A percentile compares a stretch with the other conserved stretches of the same genome.
phyloP scores from a whole-genome alignment of 2,888 invertebrate genomes.

The Stenodema calcarata region DNA sequence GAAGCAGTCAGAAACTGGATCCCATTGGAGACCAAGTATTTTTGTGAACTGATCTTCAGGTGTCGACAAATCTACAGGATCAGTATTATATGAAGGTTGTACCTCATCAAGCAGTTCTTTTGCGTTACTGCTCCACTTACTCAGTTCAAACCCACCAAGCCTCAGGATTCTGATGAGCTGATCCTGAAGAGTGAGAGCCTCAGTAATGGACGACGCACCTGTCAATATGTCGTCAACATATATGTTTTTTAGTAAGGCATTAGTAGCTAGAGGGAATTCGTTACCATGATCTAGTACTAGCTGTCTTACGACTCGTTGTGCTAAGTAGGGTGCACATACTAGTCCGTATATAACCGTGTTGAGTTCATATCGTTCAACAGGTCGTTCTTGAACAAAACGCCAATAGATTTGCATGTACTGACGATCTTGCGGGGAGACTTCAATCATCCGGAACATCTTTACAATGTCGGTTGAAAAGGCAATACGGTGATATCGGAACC shows the following conservation, averaged over 20 bases:
- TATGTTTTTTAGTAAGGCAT: conserved; percentile 50
- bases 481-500: neutral
- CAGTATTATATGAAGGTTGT: neutral
- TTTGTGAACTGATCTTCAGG: conserved; percentile 19
- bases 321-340: conserved; percentile 14
- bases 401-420: conserved; percentile 15
- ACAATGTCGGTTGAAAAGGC: conserved; percentile 21
- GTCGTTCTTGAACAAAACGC: neutral
- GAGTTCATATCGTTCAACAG: neutral
- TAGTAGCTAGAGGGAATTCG: conserved; percentile 52
- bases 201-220: conserved; percentile 51
- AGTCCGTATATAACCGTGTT: conserved; percentile 37
- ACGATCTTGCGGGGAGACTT: neutral
- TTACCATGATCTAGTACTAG: conserved; percentile 48
- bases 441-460: conserved; percentile 23
- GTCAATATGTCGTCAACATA: conserved; percentile 58
- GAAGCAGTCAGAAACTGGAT: conserved; percentile 1
- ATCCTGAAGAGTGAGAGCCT: conserved; percentile 52
- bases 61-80: conserved; percentile 11
- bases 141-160: conserved; percentile 52
- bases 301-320: neutral
- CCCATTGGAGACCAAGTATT: conserved; percentile 38
- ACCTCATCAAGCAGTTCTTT: conserved; percentile 1
- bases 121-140: conserved; percentile 55
- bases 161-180: conserved; percentile 52